phyloP scores from a whole-genome alignment of 2,113 vertebrate genomes.

The Mohoua ochrocephala region DNA sequence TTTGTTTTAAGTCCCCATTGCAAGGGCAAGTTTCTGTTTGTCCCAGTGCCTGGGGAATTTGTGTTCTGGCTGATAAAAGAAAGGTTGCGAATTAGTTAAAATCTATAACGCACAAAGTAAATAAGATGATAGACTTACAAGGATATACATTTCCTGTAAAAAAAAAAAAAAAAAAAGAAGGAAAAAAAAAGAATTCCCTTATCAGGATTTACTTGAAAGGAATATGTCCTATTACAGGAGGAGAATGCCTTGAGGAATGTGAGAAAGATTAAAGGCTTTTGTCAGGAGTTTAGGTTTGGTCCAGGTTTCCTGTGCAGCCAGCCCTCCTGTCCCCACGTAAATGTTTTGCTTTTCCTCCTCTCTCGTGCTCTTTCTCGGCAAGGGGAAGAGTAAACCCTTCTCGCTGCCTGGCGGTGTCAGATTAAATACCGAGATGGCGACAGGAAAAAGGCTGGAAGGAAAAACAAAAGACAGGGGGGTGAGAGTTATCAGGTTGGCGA shows the following conservation, averaged over 20 bases:
- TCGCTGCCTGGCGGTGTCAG: conserved; percentile 93
- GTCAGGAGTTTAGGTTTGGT: conserved; percentile 86
- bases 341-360: conserved; percentile 78
- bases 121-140: conserved; percentile 77
- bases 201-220: conserved; percentile 95
- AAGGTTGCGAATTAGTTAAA: conserved; percentile 72
- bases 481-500: conserved; percentile 95
- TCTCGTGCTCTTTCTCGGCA: conserved; percentile 81
- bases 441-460: conserved; percentile 97
- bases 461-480: conserved; percentile 91
- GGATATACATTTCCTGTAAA: conserved; percentile 81
- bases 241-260: conserved; percentile 84
- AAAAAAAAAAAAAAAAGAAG: neutral
- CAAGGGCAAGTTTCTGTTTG: conserved; percentile 69
- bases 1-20: conserved; percentile 59
- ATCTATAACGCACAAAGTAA: conserved; percentile 72
- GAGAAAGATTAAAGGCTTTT: conserved; percentile 96
- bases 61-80: conserved; percentile 72
- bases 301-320: conserved; percentile 91
- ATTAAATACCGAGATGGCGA: conserved; percentile 99
- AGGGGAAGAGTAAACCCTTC: conserved; percentile 91
- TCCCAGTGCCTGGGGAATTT: conserved; percentile 53
- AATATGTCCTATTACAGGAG: conserved; percentile 81
- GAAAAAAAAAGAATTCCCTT: conserved; percentile 71
- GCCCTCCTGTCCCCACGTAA: conserved; percentile 79